A percentile compares a stretch with the other conserved stretches of the same genome.
These are phyloP conservation scores for Ectropis grisescens DNA, from an alignment of 1,140 invertebrate species.

Conservation along the genomic window DNA sequence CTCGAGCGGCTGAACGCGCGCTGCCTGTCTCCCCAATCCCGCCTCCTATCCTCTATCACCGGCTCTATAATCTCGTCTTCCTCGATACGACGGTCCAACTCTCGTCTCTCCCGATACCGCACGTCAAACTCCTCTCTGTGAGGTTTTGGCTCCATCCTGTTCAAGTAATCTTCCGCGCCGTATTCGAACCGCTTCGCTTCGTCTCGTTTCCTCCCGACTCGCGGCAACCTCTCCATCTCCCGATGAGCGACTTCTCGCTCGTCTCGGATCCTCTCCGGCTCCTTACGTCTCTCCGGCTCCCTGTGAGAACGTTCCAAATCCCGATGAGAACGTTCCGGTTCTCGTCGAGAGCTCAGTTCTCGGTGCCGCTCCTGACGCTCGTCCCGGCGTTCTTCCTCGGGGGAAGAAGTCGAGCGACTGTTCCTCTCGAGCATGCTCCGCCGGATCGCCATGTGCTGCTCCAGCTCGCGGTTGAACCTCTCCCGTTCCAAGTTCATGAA, in stretches of 20 bases:
- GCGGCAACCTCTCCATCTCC: constrained; percentile 54
- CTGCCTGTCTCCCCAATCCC: constrained; percentile 56
- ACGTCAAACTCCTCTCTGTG: constrained; percentile 46
- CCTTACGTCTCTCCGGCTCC: constrained; percentile 48
- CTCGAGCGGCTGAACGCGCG: constrained; percentile 55
- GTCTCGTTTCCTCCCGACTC: constrained; percentile 50
- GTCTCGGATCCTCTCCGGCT: constrained; percentile 39
- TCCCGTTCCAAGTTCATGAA: constrained; percentile 83
- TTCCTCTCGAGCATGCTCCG: constrained; percentile 62
- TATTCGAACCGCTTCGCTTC: constrained; percentile 51
- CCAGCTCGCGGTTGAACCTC: constrained; percentile 70
- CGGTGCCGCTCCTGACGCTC: constrained; percentile 56
- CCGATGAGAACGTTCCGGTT: constrained; percentile 53
- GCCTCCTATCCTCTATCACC: constrained; percentile 52
- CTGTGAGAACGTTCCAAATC: constrained; percentile 50
- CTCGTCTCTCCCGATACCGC: constrained; percentile 45
- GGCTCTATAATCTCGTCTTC: constrained; percentile 63
- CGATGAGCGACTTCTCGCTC: constrained; percentile 33
- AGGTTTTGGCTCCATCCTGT: constrained; percentile 45
- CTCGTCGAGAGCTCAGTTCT: constrained; percentile 45
- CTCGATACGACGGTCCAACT: constrained; percentile 51
- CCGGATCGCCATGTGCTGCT: constrained; percentile 62
- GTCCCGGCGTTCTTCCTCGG: constrained; percentile 58
- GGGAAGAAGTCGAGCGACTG: constrained; percentile 65
- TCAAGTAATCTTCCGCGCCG: constrained; percentile 50